Conservation (phyloP, 2,888 invertebrate genomes). For the Gastrophysa polygoni region DNA sequence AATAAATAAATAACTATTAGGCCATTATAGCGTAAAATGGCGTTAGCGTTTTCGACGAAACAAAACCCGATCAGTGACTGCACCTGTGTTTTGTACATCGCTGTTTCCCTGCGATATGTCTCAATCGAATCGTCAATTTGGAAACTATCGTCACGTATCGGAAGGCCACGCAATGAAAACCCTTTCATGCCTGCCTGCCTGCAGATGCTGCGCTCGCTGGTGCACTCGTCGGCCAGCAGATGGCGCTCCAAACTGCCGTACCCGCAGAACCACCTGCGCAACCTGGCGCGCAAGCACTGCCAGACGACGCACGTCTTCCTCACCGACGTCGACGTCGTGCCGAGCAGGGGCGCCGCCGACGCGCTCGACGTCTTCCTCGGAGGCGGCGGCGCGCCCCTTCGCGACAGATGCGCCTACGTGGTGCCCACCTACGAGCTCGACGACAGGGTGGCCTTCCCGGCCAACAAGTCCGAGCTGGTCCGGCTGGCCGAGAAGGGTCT, state of each 20-base stretch:
- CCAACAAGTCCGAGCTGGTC: slow-evolving; percentile 79
- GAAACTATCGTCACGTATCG: no score
- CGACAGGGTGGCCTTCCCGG: slow-evolving; percentile 76
- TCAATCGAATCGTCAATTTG: no score
- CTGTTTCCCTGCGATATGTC: no score
- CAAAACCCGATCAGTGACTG: no score
- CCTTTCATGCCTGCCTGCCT: neutral
- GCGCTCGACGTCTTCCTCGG: slow-evolving; percentile 75
- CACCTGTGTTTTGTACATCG: no score
- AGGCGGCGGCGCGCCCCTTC: no score
- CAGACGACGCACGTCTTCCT: slow-evolving; percentile 81
- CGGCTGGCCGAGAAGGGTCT: slow-evolving; percentile 77
- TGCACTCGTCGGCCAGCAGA: neutral
- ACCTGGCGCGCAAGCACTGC: slow-evolving; percentile 84
- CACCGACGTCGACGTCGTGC: slow-evolving; percentile 88
- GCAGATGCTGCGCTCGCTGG: neutral
- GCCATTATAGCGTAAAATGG: no score
- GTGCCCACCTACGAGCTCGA: slow-evolving; percentile 91
- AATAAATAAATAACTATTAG: no score
- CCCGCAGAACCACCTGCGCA: slow-evolving; percentile 89
- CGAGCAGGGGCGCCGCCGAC: slow-evolving; percentile 74
- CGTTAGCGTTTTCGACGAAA: no score
- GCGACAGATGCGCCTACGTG: slow-evolving; percentile 78
- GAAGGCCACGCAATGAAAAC: no score
- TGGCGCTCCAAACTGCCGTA: slow-evolving; percentile 81